These are phyloP conservation scores for Herminia tarsipennalis DNA, from an alignment of 2,888 invertebrate genomes.

Conservation along the genomic window DNA sequence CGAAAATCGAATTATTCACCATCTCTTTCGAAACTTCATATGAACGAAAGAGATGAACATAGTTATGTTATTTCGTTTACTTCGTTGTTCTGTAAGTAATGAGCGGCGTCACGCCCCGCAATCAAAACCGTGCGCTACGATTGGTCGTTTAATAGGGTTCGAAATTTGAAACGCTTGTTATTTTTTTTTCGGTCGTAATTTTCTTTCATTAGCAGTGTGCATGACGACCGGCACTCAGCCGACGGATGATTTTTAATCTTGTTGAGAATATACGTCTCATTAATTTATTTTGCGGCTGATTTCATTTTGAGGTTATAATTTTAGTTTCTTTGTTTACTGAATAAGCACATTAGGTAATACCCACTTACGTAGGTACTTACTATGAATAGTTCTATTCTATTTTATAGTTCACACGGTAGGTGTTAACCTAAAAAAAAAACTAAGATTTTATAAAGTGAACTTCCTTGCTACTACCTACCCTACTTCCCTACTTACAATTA, in stretches of 20 bases:
- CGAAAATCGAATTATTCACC: conserved; percentile 48
- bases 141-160: conserved; percentile 75
- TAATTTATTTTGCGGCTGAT: conserved; percentile 29
- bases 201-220: conserved; percentile 66
- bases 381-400: too few relatives aligned
- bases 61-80: conserved; percentile 32
- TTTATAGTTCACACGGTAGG: too few relatives aligned
- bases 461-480: too few relatives aligned
- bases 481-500: too few relatives aligned
- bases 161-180: conserved; percentile 69
- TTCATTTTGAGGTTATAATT: conserved; percentile 15
- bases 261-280: conserved; percentile 34
- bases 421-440: too few relatives aligned
- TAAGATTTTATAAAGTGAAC: too few relatives aligned
- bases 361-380: too few relatives aligned
- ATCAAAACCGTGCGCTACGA: conserved; percentile 67
- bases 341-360: too few relatives aligned
- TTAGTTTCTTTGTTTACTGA: conserved; percentile 7
- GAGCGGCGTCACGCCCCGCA: conserved; percentile 78
- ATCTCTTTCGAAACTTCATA: conserved; percentile 41
- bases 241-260: conserved; percentile 48
- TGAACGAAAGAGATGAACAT: conserved; percentile 49
- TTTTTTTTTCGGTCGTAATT: conserved; percentile 60
- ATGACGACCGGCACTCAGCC: conserved; percentile 50
- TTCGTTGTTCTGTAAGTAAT: conserved; percentile 68